Percentiles rank a stretch among this genome's conserved stretches.
Conservation (phyloP, 2,113 vertebrate species). For the Xiphias gladius region DNA sequence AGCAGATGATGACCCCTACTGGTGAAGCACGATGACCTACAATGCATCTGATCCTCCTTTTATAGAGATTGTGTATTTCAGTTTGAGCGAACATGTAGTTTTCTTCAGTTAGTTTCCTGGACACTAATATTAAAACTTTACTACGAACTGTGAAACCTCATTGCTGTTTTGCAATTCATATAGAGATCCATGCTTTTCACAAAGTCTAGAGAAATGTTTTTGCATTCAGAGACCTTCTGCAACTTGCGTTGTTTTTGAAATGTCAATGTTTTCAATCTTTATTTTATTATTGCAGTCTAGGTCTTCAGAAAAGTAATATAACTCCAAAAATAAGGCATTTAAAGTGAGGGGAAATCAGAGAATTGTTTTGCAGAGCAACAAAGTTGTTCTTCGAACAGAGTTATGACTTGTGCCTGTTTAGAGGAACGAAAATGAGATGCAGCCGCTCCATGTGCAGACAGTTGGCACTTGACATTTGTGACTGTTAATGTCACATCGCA, state of each 20-base stretch:
- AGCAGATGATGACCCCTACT: constrained; percentile 75
- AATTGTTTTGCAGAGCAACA: neutral
- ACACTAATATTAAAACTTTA: neutral
- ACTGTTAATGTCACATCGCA: constrained; percentile 51
- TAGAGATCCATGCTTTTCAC: neutral
- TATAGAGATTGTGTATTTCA: neutral
- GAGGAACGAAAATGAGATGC: constrained; percentile 28
- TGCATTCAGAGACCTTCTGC: neutral
- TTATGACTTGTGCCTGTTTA: constrained; percentile 18
- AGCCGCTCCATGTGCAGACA: constrained; percentile 50
- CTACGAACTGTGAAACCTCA: neutral
- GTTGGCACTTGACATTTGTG: constrained; percentile 68
- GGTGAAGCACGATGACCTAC: constrained; percentile 58
- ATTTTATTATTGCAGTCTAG: neutral
- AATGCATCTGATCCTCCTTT: neutral
- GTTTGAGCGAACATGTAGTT: neutral
- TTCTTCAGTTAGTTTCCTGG: neutral
- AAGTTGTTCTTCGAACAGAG: neutral
- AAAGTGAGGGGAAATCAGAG: neutral
- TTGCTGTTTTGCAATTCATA: neutral
- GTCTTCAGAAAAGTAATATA: neutral
- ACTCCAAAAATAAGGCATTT: neutral
- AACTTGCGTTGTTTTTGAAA: neutral
- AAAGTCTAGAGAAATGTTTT: neutral
- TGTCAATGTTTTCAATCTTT: neutral